Evolutionary conservation across 2,797 vertebrate genomes (phyloP), one percentile per base, ranked within the genome.

Genomic region (Lacerta bilineata): DNA sequence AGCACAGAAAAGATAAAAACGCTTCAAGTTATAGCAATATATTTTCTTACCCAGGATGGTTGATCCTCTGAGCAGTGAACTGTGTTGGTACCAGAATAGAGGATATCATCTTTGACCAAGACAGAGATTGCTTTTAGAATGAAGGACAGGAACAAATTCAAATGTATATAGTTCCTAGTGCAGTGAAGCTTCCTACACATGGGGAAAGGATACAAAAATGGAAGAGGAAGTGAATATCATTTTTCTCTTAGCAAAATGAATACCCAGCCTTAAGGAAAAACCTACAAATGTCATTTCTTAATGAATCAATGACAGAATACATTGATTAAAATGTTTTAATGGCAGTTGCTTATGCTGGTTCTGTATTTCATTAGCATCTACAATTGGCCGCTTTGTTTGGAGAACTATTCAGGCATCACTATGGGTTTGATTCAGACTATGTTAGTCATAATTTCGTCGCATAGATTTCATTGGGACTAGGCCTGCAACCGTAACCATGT

Each of bases 131-230:
- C 98, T 92, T 97, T 97, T 95, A 99, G 97, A 96, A 98, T 98
- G 97, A 99, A 99, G 91, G 98, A 99, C 88, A 98, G 93, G 96
- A 99, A 99, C 90, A 99, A 97, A 95, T 99, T 99, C 94, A 99
- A 97, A 95, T 99, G 98, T 96, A 99, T 98, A 97, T 98, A 98
- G 95, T 99, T 99, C 93, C 98, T 97, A 88, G 98, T 99, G 94
- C 98, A 99, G 90, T 98, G 98, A 90, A 99, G 98, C 94, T 97
- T 98, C 96, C 98, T 99, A 94, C 3, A 83, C 27, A 20, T 90
- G 77, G 81, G 59, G 92, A 94, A 79, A 93, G 91, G 3, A 93
- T 2, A 20, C 2, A 91, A 1, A 86, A 69, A 84, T 3, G 88
- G 83, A 93, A 90, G 84, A 5, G 33, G 0, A 72, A 27, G 78